These are phyloP conservation scores for Todiramphus saurophagus DNA, from an alignment of 2,113 vertebrate species.

Conservation along the genomic window DNA sequence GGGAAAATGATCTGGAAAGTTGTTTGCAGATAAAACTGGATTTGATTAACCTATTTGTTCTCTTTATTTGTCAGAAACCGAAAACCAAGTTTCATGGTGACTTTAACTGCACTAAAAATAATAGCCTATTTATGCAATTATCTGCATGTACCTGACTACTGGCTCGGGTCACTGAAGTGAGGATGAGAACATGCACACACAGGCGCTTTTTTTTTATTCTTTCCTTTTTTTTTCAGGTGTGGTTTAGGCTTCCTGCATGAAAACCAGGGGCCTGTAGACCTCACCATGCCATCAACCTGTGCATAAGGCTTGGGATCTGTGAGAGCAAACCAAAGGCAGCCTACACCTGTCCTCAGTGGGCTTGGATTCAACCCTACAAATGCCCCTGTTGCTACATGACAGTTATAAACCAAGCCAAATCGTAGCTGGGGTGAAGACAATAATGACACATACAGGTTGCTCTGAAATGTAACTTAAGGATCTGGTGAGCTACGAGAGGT, in stretches of 20 bases:
- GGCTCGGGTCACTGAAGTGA: not conserved
- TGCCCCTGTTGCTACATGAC: not conserved
- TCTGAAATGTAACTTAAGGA: not conserved
- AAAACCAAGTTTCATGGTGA: not conserved
- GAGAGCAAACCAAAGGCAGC: not conserved
- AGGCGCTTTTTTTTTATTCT: not conserved
- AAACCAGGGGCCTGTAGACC: not conserved
- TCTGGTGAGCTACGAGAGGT: rapidly evolving
- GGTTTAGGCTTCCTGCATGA: not conserved
- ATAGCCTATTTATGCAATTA: conserved; percentile 29
- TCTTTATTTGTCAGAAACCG: conserved; percentile 25
- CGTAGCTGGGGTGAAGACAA: not conserved
- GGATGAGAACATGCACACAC: not conserved
- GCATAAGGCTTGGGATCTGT: not conserved
- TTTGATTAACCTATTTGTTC: conserved; percentile 46
- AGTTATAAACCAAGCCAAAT: not conserved
- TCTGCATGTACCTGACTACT: not conserved
- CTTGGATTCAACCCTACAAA: not conserved
- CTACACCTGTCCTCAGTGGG: not conserved
- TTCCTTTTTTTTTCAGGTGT: not conserved
- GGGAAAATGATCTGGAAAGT: conserved; percentile 37
- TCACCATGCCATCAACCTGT: not conserved
- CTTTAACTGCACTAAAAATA: conserved; percentile 33
- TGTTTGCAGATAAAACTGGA: conserved; percentile 38
- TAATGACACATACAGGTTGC: rapidly evolving